Evolutionary conservation across 2,113 vertebrate genomes (phyloP).

Genomic region (Myiopsitta monachus): DNA sequence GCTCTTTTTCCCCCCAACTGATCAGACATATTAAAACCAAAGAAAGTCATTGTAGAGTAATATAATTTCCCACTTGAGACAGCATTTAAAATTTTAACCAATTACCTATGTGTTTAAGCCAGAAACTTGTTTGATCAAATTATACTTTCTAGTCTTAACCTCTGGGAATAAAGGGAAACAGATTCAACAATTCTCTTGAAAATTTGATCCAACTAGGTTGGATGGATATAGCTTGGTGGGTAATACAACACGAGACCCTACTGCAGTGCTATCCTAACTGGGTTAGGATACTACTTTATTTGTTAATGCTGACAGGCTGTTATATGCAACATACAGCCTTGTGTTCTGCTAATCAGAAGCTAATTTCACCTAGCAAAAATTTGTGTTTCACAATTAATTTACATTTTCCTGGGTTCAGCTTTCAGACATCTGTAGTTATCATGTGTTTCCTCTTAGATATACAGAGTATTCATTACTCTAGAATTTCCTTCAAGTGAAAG

Average conservation of each 20-base stretch:
- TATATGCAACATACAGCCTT: not conserved
- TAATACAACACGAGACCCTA: not conserved
- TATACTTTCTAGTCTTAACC: not conserved
- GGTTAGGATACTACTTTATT: not conserved
- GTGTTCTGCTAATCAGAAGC: not conserved
- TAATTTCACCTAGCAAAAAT: not conserved
- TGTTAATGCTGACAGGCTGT: not conserved
- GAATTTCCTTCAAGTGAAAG: not conserved
- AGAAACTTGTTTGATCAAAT: conserved; percentile 16
- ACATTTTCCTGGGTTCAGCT: not conserved
- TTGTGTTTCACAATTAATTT: not conserved
- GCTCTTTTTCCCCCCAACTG: not conserved
- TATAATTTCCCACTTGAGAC: conserved; percentile 26
- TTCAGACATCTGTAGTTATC: not conserved
- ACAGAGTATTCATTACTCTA: not conserved
- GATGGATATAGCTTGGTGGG: not conserved
- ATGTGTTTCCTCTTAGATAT: not conserved
- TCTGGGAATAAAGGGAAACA: not conserved
- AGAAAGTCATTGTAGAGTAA: not conserved
- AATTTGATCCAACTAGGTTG: not conserved
- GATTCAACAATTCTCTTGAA: not conserved
- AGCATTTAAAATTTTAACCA: conserved; percentile 1
- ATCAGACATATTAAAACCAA: conserved; percentile 21
- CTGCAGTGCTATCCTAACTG: not conserved
- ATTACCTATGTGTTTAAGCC: not conserved